Evolutionary conservation across 2,888 invertebrate genomes (phyloP), one percentile per base, ranked within the genome.

Genomic region (Ormyrus labotus): DNA sequence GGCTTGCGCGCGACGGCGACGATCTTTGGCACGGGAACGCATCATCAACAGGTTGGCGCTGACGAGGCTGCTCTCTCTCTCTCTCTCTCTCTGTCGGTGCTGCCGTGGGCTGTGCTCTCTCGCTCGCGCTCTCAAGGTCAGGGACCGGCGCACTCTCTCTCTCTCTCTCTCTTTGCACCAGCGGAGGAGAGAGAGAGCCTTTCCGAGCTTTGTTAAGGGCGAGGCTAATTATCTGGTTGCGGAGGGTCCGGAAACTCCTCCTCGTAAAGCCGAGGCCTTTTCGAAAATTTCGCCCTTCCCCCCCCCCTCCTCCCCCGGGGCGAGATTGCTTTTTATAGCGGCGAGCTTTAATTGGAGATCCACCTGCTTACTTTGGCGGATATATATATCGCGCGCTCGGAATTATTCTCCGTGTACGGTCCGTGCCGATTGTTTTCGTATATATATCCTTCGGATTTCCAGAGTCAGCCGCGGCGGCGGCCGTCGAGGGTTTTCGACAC

Each of bases 1-100:
- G 45, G 64, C 48, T n/a, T 10, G 19, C 47, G n/a, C 50, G 60
- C 68, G 50, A 75, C 76, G 34, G 34, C 34, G 78, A 79, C 68
- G 80, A 82, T 80, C 78, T 82, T 84, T 82, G 76, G 82, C 81
- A 74, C 71, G 78, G 82, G 83, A 85, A 77, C 82, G 82, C 80
- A 79, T 82, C 80, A 80, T 84, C 84, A 84, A 86, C 86, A 86
- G 86, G 87, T 86, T 86, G 86, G 85, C 86, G 85, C 74, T 79
- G 81, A 79, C 72, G 81, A 79, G 63, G 69, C 57, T 34, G 34
- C 34, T 78, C 63, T 48, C 47, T 51, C 61, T 7, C 53, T 68
- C 61, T 6, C 2, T 50, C 47, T 50, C 57, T 55, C 53, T 64
- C 11, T 55, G 19, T 34, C 34, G 34, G 34, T 4, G 34, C 34